phyloP scores from a whole-genome alignment of 2,888 invertebrate species.

The Amiota mariae region DNA sequence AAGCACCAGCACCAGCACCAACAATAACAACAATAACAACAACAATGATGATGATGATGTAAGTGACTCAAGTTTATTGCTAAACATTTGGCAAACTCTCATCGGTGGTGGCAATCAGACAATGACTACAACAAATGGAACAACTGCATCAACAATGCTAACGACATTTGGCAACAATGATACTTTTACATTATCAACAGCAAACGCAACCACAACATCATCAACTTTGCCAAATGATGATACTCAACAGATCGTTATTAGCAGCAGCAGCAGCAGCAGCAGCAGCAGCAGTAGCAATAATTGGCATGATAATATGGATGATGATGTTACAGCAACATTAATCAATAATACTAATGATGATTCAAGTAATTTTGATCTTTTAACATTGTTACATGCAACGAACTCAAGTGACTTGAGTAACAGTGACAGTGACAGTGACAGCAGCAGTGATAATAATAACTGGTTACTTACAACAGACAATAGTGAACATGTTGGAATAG shows the following conservation, averaged over 20 bases:
- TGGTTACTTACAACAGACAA: not conserved
- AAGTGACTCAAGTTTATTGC: conserved; percentile 9
- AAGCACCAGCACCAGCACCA: not conserved
- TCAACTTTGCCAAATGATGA: not conserved
- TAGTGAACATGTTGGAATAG: conserved; percentile 13
- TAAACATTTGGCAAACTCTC: conserved; percentile 13
- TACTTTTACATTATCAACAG: not conserved
- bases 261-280: conserved; percentile 16
- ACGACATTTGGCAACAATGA: not conserved
- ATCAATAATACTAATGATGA: not conserved
- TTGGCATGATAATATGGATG: conserved; percentile 4
- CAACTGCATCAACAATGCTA: not conserved
- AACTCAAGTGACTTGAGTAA: conserved; percentile 43
- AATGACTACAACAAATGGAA: not conserved
- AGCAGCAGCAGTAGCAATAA: no score
- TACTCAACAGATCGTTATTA: conserved; percentile 9
- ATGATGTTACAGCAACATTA: not conserved
- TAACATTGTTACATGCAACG: not conserved
- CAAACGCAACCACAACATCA: not conserved
- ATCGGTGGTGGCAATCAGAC: not conserved
- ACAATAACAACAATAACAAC: not conserved
- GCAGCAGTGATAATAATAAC: conserved; percentile 36
- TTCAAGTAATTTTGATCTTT: not conserved
- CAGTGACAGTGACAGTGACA: conserved; percentile 36
- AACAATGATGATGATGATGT: not conserved